Conservation (phyloP, 1,140 invertebrate species). For the Psix sp. region DNA sequence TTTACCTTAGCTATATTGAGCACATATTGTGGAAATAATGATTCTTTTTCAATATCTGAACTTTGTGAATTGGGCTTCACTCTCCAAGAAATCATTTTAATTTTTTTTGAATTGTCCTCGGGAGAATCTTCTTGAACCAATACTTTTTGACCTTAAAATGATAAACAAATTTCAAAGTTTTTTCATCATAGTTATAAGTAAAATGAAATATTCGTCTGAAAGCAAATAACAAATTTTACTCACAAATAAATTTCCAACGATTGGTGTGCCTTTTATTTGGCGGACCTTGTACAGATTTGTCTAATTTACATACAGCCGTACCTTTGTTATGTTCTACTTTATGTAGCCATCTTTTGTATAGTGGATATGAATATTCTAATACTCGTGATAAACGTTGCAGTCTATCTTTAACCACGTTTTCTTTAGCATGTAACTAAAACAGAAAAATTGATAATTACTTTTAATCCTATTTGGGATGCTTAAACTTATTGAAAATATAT, state of each 20-base stretch:
- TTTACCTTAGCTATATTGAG: constrained; percentile 72
- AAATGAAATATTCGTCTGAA: background rate
- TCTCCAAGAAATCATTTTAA: constrained; percentile 61
- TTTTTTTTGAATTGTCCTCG: constrained; percentile 48
- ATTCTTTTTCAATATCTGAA: constrained; percentile 64
- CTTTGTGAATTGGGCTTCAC: constrained; percentile 61
- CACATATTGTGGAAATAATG: constrained; percentile 68
- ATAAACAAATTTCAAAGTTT: background rate
- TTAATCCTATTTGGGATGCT: too few species aligned
- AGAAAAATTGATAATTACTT: background rate
- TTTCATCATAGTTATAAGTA: background rate
- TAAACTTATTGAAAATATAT: too few species aligned
- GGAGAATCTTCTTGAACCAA: constrained; percentile 30
- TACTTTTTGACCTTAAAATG: constrained; percentile 67
- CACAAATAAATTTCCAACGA: constrained; percentile 74
- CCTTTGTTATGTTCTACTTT: constrained; percentile 63
- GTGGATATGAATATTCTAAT: constrained; percentile 71
- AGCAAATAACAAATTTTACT: constrained; percentile 52
- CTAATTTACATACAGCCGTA: constrained; percentile 69
- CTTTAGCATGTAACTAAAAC: constrained; percentile 67
- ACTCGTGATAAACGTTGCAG: constrained; percentile 69
- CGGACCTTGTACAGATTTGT: constrained; percentile 62
- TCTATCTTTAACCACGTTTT: constrained; percentile 64
- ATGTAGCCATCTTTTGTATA: constrained; percentile 71
- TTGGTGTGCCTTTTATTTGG: constrained; percentile 66